Base-by-base conservation (phyloP, 2,797 vertebrate species). In the Macropus fuliginosus region DNA sequence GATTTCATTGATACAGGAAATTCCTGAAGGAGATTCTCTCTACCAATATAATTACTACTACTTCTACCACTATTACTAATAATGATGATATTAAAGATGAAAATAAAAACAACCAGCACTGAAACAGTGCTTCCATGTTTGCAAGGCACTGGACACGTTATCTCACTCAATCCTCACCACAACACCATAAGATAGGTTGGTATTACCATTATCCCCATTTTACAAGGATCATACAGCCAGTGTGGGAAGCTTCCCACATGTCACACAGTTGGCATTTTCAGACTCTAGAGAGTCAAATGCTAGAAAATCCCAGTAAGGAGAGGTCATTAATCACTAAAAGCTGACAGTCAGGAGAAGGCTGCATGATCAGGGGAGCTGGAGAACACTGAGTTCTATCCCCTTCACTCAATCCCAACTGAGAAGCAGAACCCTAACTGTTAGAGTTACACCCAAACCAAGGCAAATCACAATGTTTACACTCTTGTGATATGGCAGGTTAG, bases 401-500 rank as follows among this genome's bases (percentile, higher is more conserved):
- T 55, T 29, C 74, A 62, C 96, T 24, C 28, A n/a, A 74, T 92
- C 54, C 59, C 0, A 31, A 8, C 54, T 54, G 54, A 94, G 93
- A 52, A 52, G 46, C 93, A 95, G 91, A 94, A 34, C 54, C 94
- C 8, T n/a, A 81, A 56, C 50, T 56, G 12, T 55, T 40, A 87
- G 87, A 94, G 57, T 34, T 3, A 55, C 92, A 94, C n/a, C 56
- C 93, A 55, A 59, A 5, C 11, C n/a, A 74, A 95, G 54, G 87
- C 27, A 95, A 91, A 94, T 81, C 55, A 29, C 55, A 93, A 93
- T 5, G 31, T 27, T 90, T 92, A 50, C 91, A 92, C 93, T 54
- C 94, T 54, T 52, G 9, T 91, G 93, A 90, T 34, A 93, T 54
- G 92, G 52, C 93, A 90, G 62, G 87, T 91, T 93, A 16, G 46